These are phyloP conservation scores for Eristalinus sepulchralis DNA, from an alignment of 2,888 invertebrate genomes.

Conservation along the genomic window DNA sequence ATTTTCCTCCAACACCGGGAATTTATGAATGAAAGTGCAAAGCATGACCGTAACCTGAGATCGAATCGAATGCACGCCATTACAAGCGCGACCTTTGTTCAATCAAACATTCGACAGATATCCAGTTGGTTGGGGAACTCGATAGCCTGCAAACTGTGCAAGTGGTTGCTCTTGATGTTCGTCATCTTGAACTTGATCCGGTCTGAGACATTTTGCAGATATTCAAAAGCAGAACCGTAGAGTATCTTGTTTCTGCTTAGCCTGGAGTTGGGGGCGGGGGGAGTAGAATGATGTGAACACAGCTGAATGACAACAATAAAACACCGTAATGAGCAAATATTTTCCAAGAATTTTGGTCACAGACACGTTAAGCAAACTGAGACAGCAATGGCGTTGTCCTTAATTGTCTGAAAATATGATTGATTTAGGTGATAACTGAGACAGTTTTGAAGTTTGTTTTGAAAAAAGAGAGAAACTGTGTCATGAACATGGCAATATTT, in stretches of 20 bases:
- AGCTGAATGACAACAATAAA: neutral
- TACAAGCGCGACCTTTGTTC: neutral
- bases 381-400: neutral
- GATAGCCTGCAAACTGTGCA: neutral
- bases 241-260: too few species aligned
- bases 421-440: neutral
- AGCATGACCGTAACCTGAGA: conserved; percentile 44
- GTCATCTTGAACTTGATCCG: conserved; percentile 41
- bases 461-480: neutral
- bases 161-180: neutral
- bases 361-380: neutral
- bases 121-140: neutral
- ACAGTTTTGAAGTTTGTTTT: neutral
- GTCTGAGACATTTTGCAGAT: neutral
- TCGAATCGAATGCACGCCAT: conserved; percentile 10
- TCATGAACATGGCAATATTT: neutral
- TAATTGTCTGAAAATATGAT: neutral
- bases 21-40: conserved; percentile 30
- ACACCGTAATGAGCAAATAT: neutral
- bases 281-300: neutral
- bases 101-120: neutral
- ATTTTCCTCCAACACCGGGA: too few species aligned
- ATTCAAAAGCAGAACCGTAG: neutral
- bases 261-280: too few species aligned
- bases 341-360: neutral